A percentile compares a stretch with the other conserved stretches of the same genome.
These are phyloP conservation scores for Apodemia mormo DNA, from an alignment of 2,888 invertebrate species.

Conservation along the genomic window DNA sequence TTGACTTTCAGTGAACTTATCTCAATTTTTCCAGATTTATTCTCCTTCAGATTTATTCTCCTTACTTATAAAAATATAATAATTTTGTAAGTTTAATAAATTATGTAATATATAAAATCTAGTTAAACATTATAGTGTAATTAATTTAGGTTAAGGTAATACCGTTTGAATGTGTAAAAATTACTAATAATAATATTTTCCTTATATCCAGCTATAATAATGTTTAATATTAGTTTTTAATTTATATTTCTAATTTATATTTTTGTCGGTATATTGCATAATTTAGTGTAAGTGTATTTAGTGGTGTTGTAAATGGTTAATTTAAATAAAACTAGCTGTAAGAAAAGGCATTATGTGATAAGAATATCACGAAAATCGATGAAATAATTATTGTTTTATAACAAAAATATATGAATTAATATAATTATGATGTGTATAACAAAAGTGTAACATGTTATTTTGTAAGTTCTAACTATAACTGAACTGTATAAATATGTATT, in stretches of 20 bases:
- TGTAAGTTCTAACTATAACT: conserved; percentile 35
- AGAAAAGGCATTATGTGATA: conserved; percentile 63
- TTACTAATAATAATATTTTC: conserved; percentile 20
- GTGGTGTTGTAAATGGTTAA: conserved; percentile 44
- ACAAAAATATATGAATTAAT: conserved; percentile 1
- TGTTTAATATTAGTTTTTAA: background rate
- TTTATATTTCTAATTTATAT: conserved; percentile 47
- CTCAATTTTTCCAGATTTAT: no score
- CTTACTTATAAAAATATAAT: no score
- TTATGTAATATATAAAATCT: background rate
- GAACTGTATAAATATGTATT: conserved; percentile 58
- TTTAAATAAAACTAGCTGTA: conserved; percentile 48
- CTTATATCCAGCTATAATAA: conserved; percentile 29
- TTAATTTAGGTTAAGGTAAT: conserved; percentile 26
- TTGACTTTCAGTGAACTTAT: no score
- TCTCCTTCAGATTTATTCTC: no score
- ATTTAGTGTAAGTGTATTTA: conserved; percentile 68
- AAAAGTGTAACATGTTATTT: conserved; percentile 50
- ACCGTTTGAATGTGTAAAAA: background rate
- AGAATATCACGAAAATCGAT: conserved; percentile 51
- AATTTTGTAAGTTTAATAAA: no score
- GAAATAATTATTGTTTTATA: conserved; percentile 52
- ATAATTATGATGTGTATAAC: conserved; percentile 39
- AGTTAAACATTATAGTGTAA: background rate
- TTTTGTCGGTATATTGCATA: conserved; percentile 70